Evolutionary conservation across 2,888 invertebrate genomes (phyloP).

Genomic region (Vesta saturnalis): DNA sequence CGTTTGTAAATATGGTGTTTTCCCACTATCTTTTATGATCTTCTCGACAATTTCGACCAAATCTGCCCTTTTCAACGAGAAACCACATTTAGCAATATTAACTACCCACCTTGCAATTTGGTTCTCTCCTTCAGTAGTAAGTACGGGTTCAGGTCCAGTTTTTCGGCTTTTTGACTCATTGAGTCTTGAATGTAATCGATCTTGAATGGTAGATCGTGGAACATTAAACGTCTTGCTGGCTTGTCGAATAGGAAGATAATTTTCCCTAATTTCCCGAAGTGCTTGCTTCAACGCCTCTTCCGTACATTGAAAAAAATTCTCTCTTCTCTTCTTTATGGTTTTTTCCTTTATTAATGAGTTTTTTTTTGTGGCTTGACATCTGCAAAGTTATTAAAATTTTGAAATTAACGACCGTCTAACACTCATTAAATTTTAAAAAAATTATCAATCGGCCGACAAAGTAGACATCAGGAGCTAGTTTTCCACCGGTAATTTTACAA

Average conservation of each 20-base stretch:
- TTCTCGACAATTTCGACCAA: neutral
- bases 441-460: neutral
- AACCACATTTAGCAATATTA: neutral
- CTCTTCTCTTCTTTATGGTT: neutral
- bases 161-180: neutral
- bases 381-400: neutral
- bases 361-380: neutral
- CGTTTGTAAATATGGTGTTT: neutral
- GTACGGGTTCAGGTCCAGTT: no score
- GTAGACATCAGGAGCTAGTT: neutral
- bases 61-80: neutral
- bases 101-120: neutral
- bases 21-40: no score
- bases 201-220: neutral
- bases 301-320: neutral
- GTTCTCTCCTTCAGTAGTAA: no score
- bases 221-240: neutral
- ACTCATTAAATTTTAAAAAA: neutral
- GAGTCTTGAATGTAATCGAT: neutral
- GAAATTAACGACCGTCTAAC: neutral
- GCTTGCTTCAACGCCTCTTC: neutral
- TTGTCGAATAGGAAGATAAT: neutral
- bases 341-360: neutral
- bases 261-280: neutral
- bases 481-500: neutral